A percentile compares a stretch with the other conserved stretches of the same genome.
phyloP scores from a whole-genome alignment of 2,888 invertebrate species.

The Pterobdella sp. region DNA sequence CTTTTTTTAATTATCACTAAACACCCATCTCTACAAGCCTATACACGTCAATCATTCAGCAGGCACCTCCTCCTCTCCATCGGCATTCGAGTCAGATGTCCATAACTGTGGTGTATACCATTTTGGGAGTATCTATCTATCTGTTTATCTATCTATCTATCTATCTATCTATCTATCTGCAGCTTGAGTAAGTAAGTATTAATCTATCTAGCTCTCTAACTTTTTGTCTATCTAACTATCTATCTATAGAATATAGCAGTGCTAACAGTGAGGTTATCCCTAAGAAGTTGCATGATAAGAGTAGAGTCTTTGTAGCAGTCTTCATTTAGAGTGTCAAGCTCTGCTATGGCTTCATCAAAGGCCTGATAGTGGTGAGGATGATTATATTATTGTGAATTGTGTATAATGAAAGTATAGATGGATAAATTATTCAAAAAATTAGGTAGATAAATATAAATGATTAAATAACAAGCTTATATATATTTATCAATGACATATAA shows the following conservation, averaged over 20 bases:
- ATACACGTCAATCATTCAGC: conserved; percentile 11
- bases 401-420: too few species aligned
- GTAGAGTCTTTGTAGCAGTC: conserved; percentile 99
- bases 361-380: conserved; percentile 60
- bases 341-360: conserved; percentile 99
- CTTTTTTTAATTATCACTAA: neutral
- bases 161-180: too few species aligned
- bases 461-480: too few species aligned
- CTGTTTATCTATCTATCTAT: neutral
- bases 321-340: conserved; percentile 97
- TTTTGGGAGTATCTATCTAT: neutral
- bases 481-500: too few species aligned
- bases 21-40: neutral
- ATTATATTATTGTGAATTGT: neutral
- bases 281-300: conserved; percentile 64
- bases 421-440: too few species aligned
- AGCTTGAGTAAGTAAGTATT: too few species aligned
- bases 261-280: conserved; percentile 54
- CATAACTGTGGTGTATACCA: conserved; percentile 23
- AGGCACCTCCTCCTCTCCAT: conserved; percentile 25
- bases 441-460: too few species aligned
- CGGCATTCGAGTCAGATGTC: conserved; percentile 30
- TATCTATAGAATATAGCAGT: neutral
- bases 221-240: neutral
- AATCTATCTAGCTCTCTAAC: neutral